A percentile compares a stretch with the other conserved stretches of the same genome.
phyloP scores from a whole-genome alignment of 2,888 invertebrate genomes.

The Thysanoteuthis rhombus region DNA sequence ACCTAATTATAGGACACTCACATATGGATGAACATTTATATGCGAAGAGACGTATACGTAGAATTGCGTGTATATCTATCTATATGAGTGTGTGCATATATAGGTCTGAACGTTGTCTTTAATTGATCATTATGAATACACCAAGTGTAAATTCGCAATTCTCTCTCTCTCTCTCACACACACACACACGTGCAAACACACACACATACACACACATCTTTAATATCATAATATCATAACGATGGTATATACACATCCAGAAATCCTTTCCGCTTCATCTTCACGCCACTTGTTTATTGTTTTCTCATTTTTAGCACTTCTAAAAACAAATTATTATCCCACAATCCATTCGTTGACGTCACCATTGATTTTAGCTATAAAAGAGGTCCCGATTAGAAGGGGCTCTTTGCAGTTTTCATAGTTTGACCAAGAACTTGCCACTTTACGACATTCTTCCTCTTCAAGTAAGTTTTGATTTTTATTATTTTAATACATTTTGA shows the following conservation, averaged over 20 bases:
- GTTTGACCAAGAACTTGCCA: background rate
- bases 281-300: background rate
- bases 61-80: background rate
- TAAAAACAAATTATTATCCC: background rate
- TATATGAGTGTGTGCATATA: background rate
- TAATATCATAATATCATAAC: too few species aligned
- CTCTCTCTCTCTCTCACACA: too few species aligned
- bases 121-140: background rate
- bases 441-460: background rate
- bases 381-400: background rate
- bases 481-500: background rate
- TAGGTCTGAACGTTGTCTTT: background rate
- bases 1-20: background rate
- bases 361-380: background rate
- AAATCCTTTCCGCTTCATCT: too few species aligned
- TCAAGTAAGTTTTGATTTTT: background rate
- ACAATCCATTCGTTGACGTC: background rate
- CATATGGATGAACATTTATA: background rate
- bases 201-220: background rate
- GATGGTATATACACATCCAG: too few species aligned
- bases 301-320: background rate
- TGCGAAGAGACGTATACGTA: background rate
- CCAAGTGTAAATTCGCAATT: background rate
- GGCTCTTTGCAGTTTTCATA: background rate
- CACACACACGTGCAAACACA: background rate